Base-by-base conservation (phyloP, 2,113 vertebrate genomes). In the Serilophus lunatus region DNA sequence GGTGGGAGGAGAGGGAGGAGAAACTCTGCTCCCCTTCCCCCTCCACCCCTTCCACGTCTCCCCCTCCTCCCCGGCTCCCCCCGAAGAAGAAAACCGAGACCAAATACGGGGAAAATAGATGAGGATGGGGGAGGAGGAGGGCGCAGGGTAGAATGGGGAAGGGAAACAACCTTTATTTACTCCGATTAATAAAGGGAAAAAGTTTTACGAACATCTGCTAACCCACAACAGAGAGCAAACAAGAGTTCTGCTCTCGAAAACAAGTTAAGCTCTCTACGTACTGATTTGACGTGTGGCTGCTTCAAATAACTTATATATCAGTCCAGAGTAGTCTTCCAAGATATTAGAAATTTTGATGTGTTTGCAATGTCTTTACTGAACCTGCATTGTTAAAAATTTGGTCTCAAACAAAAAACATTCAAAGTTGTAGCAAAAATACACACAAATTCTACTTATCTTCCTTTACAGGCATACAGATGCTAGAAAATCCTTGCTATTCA, bases 171-270 rank as follows among this genome's bases (percentile, higher is more conserved):
- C n/a, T n/a, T n/a, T n/a, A n/a, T n/a, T n/a, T n/a, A n/a, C n/a
- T n/a, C n/a, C n/a, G n/a, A n/a, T n/a, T n/a, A n/a, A n/a, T n/a
- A n/a, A n/a, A n/a, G n/a, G n/a, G n/a, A n/a, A n/a, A n/a, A n/a
- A n/a, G n/a, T n/a, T n/a, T n/a, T n/a, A n/a, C n/a, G n/a, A n/a
- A n/a, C n/a, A n/a, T n/a, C n/a, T n/a, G n/a, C n/a, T n/a, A n/a
- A n/a, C n/a, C n/a, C n/a, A n/a, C n/a, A n/a, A n/a, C n/a, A 45
- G 42, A 78, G 31, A 0, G 0, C 6, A 54, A 84, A 45, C 3
- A 56, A 11, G 4, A 49, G 7, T 49, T 65, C 28, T 75, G 6
- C 29, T 83, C 17, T 50, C 57, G 28, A 80, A 93, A 90, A 47
- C 13, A 35, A 42, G 3, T n/a, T 28, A 76, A 79, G 9, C 4